Evolutionary conservation across 2,888 invertebrate genomes (phyloP).

Genomic region (Lomographa bimaculata): DNA sequence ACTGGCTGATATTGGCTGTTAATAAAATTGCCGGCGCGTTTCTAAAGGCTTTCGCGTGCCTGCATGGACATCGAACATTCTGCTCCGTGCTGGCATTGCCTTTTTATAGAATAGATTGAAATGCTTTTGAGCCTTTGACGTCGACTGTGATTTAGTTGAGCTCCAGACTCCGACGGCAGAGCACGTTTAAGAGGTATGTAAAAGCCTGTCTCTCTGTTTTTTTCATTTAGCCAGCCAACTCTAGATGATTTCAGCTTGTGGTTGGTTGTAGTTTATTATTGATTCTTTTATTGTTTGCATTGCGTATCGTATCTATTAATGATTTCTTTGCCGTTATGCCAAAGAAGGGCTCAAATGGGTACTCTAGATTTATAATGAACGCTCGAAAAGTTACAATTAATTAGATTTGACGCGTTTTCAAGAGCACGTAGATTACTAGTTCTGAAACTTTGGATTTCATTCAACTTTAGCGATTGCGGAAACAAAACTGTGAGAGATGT

Average conservation of each 20-base stretch:
- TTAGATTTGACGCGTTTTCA: too few species aligned
- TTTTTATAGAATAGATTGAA: slow-evolving; percentile 37
- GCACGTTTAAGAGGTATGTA: slow-evolving; percentile 39
- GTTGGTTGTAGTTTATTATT: slow-evolving; percentile 24
- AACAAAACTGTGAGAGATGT: too few species aligned
- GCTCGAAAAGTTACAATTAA: too few species aligned
- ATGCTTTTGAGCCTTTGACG: slow-evolving; percentile 33
- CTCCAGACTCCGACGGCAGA: slow-evolving; percentile 33
- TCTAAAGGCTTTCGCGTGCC: slow-evolving; percentile 51
- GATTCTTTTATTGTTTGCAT: slow-evolving; percentile 22
- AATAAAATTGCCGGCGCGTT: slow-evolving; percentile 50
- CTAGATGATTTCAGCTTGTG: too few species aligned
- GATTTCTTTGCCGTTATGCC: too few species aligned
- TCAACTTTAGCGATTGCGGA: too few species aligned
- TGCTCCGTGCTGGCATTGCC: slow-evolving; percentile 50
- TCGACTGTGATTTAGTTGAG: slow-evolving; percentile 41
- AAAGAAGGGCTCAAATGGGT: too few species aligned
- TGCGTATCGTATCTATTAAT: too few species aligned
- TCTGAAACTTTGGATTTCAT: too few species aligned
- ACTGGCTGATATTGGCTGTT: slow-evolving; percentile 58
- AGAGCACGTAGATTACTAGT: too few species aligned
- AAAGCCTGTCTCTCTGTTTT: slow-evolving; percentile 6
- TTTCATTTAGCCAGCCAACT: slow-evolving; percentile 15
- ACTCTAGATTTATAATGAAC: too few species aligned
- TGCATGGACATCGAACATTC: slow-evolving; percentile 47